Conservation (phyloP, 1,140 invertebrate genomes). For the Hylaeus volcanicus region DNA sequence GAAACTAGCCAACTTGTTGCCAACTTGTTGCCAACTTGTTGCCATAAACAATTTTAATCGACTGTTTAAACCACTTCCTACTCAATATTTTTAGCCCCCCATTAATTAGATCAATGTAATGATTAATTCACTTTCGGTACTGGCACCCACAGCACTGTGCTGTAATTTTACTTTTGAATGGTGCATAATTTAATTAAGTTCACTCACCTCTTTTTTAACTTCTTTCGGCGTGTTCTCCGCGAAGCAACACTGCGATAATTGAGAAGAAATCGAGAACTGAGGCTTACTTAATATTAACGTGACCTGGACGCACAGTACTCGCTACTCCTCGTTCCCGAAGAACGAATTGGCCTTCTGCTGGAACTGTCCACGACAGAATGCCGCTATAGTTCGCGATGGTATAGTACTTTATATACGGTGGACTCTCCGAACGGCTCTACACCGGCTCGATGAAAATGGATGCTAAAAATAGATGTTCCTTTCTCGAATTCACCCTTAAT, state of each 20-base stretch:
- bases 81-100: too few relatives aligned
- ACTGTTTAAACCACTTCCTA: too few relatives aligned
- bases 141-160: too few relatives aligned
- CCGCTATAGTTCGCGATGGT: constrained; percentile 13
- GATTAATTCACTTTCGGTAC: too few relatives aligned
- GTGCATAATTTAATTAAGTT: too few relatives aligned
- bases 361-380: constrained; percentile 50
- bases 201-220: background rate
- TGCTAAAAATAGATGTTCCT: background rate
- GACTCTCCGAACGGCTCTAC: background rate
- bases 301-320: background rate
- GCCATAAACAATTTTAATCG: too few relatives aligned
- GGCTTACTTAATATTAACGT: background rate
- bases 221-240: too few relatives aligned
- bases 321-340: constrained; percentile 20
- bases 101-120: too few relatives aligned
- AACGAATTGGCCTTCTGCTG: constrained; percentile 31
- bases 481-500: background rate
- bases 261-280: constrained; percentile 5
- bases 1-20: background rate
- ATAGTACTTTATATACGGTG: constrained; percentile 50
- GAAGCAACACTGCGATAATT: background rate
- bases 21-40: background rate
- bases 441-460: background rate
- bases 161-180: too few relatives aligned